Conservation (phyloP, 1,140 invertebrate species). For the Drosophila asahinai region DNA sequence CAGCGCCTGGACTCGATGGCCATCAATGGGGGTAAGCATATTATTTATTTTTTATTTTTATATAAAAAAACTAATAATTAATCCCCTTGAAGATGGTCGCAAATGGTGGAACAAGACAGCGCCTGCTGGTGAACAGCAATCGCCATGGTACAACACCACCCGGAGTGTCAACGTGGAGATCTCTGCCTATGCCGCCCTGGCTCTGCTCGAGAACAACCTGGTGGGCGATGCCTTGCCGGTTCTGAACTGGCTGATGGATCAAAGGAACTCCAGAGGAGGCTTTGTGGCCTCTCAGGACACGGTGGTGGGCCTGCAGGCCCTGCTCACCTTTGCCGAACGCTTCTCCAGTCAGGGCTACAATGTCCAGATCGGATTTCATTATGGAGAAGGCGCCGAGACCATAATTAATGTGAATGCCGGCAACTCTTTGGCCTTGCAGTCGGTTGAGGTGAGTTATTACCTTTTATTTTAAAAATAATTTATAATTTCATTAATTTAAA, state of each 20-base stretch:
- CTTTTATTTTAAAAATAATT: neutral
- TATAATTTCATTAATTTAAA: neutral
- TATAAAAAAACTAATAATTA: neutral
- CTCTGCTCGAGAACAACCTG: slow-evolving; percentile 89
- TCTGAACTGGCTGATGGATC: slow-evolving; percentile 93
- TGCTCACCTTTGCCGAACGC: slow-evolving; percentile 90
- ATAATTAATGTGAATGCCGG: slow-evolving; percentile 89
- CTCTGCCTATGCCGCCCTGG: slow-evolving; percentile 92
- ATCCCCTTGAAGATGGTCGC: slow-evolving; percentile 85
- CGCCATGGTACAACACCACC: slow-evolving; percentile 90
- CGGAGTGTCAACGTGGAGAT: slow-evolving; percentile 94
- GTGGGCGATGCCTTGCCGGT: slow-evolving; percentile 91
- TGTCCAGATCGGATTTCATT: slow-evolving; percentile 87
- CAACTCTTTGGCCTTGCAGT: slow-evolving; percentile 91
- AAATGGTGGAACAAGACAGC: slow-evolving; percentile 91
- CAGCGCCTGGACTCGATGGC: slow-evolving; percentile 76
- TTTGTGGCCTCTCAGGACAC: slow-evolving; percentile 92
- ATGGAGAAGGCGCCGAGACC: slow-evolving; percentile 86
- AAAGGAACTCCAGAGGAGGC: slow-evolving; percentile 92
- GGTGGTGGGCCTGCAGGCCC: slow-evolving; percentile 90
- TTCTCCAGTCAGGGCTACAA: slow-evolving; percentile 86
- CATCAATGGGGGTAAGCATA: slow-evolving; percentile 56
- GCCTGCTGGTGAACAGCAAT: slow-evolving; percentile 87
- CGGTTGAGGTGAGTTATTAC: slow-evolving; percentile 57
- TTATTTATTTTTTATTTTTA: neutral